These are phyloP conservation scores for Paradisaea rubra DNA, from an alignment of 2,113 vertebrate species.

Conservation along the genomic window DNA sequence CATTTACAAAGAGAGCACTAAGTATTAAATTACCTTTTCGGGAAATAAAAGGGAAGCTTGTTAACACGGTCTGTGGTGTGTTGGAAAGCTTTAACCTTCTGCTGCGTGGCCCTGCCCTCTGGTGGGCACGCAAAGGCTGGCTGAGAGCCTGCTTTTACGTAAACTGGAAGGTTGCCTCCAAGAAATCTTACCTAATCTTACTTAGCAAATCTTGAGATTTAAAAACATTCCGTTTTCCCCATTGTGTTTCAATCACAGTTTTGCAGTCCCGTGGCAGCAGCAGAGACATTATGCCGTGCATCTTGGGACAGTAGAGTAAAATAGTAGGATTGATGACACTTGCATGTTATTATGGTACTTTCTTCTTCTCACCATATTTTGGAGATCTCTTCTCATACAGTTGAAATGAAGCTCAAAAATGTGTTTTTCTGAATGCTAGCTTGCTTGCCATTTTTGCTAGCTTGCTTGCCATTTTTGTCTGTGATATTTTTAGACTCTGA, in stretches of 20 bases:
- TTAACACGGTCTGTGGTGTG: neutral
- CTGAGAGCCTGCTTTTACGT: neutral
- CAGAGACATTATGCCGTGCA: accelerated
- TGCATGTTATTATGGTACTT: neutral
- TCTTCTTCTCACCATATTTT: neutral
- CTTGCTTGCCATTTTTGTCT: neutral
- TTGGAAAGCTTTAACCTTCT: neutral
- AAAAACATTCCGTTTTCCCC: neutral
- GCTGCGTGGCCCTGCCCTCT: neutral
- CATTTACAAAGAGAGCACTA: neutral
- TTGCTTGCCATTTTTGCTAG: neutral
- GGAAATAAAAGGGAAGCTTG: neutral
- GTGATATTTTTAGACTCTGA: neutral
- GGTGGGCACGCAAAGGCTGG: neutral
- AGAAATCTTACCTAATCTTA: neutral
- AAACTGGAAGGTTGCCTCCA: neutral
- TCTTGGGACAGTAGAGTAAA: neutral
- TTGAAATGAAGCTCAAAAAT: neutral
- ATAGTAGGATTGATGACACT: neutral
- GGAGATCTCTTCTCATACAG: neutral
- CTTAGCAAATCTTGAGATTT: neutral
- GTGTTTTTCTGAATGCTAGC: neutral
- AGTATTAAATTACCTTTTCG: neutral
- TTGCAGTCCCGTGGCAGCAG: neutral
- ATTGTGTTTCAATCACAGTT: neutral